A percentile compares a stretch with the other conserved stretches of the same genome.
Conservation (phyloP, 2,888 invertebrate species). For the Spisula subtruncata region DNA sequence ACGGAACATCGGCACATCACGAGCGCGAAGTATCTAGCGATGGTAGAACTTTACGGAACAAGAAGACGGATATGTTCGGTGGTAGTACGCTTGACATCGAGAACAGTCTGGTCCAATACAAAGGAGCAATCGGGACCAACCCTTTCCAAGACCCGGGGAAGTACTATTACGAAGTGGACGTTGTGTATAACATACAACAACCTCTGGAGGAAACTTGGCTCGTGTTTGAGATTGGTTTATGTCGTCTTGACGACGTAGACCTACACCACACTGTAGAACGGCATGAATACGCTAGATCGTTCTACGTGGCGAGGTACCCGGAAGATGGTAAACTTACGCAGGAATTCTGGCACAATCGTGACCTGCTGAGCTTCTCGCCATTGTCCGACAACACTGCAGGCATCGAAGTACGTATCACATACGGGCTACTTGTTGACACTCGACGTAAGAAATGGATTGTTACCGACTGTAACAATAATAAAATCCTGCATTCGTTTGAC, state of each 20-base stretch:
- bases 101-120: slow-evolving; percentile 72
- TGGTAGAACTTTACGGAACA: slow-evolving; percentile 72
- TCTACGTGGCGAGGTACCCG: slow-evolving; percentile 77
- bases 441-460: slow-evolving; percentile 74
- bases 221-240: slow-evolving; percentile 75
- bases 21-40: slow-evolving; percentile 74
- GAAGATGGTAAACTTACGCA: slow-evolving; percentile 75
- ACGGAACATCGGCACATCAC: slow-evolving; percentile 71
- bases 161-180: slow-evolving; percentile 75
- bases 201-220: slow-evolving; percentile 78
- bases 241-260: slow-evolving; percentile 75
- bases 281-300: slow-evolving; percentile 75
- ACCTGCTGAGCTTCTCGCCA: slow-evolving; percentile 70
- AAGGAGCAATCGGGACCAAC: slow-evolving; percentile 73
- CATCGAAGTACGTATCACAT: slow-evolving; percentile 72
- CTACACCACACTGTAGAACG: slow-evolving; percentile 78
- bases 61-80: slow-evolving; percentile 71
- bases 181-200: slow-evolving; percentile 75
- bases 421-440: slow-evolving; percentile 74
- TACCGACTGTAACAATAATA: slow-evolving; percentile 72
- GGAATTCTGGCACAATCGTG: slow-evolving; percentile 79
- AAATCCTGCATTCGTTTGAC: slow-evolving; percentile 73
- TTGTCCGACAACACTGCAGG: slow-evolving; percentile 74
- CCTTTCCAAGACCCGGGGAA: slow-evolving; percentile 72
- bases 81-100: slow-evolving; percentile 54